Conservation (phyloP, 2,113 vertebrate genomes). For the Myotis yumanensis region DNA sequence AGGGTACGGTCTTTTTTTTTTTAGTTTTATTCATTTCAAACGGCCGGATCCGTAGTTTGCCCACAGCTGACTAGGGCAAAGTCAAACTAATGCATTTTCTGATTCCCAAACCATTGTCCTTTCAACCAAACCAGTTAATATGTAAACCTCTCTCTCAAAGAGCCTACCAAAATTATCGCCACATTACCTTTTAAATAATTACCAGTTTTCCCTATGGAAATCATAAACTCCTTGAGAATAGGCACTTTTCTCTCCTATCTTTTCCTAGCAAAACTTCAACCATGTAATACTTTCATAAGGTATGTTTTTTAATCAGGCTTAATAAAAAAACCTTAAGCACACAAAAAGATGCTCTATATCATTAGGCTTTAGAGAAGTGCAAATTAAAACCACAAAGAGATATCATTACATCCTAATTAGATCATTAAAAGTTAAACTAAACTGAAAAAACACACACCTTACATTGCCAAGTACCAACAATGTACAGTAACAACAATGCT, state of each 20-base stretch:
- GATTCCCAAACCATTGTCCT: constrained; percentile 7
- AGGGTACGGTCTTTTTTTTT: too few relatives aligned
- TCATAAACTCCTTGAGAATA: not conserved
- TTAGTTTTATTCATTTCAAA: too few relatives aligned
- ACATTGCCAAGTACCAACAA: constrained; percentile 15
- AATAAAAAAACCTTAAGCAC: constrained; percentile 1
- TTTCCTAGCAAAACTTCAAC: not conserved
- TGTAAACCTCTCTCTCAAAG: not conserved
- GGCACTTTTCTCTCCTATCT: not conserved
- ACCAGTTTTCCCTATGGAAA: not conserved
- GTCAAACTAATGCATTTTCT: constrained; percentile 16
- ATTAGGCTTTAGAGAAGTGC: constrained; percentile 20
- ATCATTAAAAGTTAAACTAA: constrained; percentile 14
- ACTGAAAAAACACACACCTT: not conserved
- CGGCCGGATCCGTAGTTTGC: too few relatives aligned
- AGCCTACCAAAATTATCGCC: constrained; percentile 15
- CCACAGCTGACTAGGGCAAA: not conserved
- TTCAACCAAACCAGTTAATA: not conserved
- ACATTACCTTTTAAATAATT: not conserved
- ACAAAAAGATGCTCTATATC: constrained; percentile 18
- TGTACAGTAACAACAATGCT: not conserved
- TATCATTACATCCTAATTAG: constrained; percentile 1
- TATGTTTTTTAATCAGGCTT: not conserved
- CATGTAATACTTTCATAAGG: not conserved
- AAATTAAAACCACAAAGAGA: constrained; percentile 45